Percentiles rank a stretch among this genome's conserved stretches.
Evolutionary conservation across 2,797 vertebrate genomes (phyloP).

Genomic region (Pangasius sanitwongsei): DNA sequence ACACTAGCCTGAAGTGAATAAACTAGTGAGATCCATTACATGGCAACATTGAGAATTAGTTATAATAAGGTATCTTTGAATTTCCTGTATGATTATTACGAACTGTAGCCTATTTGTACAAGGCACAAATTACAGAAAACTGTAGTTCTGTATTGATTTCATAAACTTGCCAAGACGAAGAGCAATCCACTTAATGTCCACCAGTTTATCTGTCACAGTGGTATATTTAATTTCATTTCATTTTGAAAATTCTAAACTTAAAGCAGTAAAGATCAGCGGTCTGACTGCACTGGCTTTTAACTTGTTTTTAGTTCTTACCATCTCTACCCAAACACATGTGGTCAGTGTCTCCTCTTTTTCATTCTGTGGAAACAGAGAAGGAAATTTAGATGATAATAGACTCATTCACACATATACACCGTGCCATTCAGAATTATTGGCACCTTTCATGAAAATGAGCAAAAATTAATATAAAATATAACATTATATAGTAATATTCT

Average conservation of each 20-base stretch:
- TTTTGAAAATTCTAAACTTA: too few relatives aligned
- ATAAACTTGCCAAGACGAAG: not conserved
- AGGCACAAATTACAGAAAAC: not conserved
- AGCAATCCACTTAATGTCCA: not conserved
- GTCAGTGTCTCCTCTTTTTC: slow-evolving; percentile 91
- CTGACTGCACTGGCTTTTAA: not conserved
- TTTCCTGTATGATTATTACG: too few relatives aligned
- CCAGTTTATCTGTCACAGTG: not conserved
- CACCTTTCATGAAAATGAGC: not conserved
- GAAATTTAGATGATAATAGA: not conserved
- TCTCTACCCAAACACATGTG: slow-evolving; percentile 94
- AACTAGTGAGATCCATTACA: too few relatives aligned
- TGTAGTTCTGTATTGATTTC: not conserved
- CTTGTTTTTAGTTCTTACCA: slow-evolving; percentile 76
- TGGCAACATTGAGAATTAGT: too few relatives aligned
- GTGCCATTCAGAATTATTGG: not conserved
- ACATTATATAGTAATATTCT: too few relatives aligned
- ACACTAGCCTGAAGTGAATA: too few relatives aligned
- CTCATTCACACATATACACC: not conserved
- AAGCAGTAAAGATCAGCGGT: too few relatives aligned
- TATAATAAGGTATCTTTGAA: too few relatives aligned
- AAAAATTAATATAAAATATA: not conserved
- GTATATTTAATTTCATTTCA: too few relatives aligned
- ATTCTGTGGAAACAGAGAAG: slow-evolving; percentile 74
- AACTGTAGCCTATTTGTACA: not conserved